Evolutionary conservation across 2,797 vertebrate genomes (phyloP), one percentile per base, ranked within the genome.

Genomic region (Thunnus albacares): DNA sequence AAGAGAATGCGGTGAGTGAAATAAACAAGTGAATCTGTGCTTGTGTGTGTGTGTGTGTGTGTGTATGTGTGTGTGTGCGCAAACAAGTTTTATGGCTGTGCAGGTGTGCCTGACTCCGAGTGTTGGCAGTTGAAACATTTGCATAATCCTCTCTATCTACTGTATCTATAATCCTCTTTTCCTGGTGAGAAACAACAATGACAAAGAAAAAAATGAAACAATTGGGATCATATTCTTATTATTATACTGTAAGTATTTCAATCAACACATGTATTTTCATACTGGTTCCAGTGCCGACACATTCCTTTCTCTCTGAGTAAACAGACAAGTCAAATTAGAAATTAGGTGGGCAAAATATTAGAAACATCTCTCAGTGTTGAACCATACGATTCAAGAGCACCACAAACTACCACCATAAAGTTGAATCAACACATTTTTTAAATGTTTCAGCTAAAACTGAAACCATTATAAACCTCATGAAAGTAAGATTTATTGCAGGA

Each of bases 101-200:
- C 52, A 71, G 60, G 59, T 60, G 61, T 68, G 28, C 20, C 33
- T 0, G 5, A 15, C 14, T 53, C 15, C 1, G 45, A 1, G 30
- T 33, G 22, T 53, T 0, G 22, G 17, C 74, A 12, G 66, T 80
- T 88, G 24, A 14, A 62, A 6, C 1, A 77, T 82, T 82, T 86
- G 24, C 79, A 84, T 84, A 57, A 75, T 66, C 41, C 22, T 57
- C 24, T 49, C 1, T 64, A 3, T 77, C 14, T 51, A 0, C 17
- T 55, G 5, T 9, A 6, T 41, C n/a, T 18, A 4, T 51, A 51
- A 51, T 51, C 7, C 52, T 17, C 14, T 33, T 26, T 26, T 53
- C 9, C 69, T 59, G 6, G 10, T 38, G 2, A 38, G 33, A 56
- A 69, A 47, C 41, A 38, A 9, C 11, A 17, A 28, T 18, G 28